Percentiles rank a stretch among this genome's conserved stretches.
phyloP scores from a whole-genome alignment of 2,113 vertebrate species.

The Eurypyga helias region DNA sequence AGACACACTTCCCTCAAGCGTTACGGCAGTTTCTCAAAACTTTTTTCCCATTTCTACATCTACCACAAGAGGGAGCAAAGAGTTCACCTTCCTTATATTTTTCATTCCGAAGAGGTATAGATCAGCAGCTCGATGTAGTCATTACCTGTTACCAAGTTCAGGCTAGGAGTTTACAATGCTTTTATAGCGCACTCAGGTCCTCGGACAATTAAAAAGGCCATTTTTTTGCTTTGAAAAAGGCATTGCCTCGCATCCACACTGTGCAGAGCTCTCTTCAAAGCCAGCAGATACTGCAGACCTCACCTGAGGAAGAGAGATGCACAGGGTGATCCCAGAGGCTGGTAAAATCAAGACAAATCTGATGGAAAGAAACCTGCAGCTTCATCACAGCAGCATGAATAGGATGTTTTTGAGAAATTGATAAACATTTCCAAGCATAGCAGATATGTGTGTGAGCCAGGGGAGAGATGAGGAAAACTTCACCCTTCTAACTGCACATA shows the following conservation, averaged over 20 bases:
- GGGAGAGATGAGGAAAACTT: not conserved
- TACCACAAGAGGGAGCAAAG: constrained; percentile 72
- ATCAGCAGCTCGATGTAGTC: accelerated
- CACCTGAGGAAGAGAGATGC: not conserved
- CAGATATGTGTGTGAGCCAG: accelerated
- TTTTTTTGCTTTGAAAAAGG: not conserved
- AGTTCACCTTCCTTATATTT: constrained; percentile 11
- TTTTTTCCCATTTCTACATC: not conserved
- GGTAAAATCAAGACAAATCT: not conserved
- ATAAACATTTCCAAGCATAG: not conserved
- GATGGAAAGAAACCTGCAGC: not conserved
- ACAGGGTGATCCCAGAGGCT: not conserved
- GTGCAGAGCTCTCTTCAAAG: not conserved
- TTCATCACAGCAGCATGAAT: not conserved
- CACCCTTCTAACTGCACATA: not conserved
- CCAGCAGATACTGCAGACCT: not conserved
- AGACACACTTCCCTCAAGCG: not conserved
- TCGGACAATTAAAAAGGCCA: not conserved
- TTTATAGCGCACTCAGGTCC: not conserved
- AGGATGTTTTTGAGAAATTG: not conserved
- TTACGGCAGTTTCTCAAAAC: not conserved
- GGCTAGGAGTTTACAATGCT: not conserved
- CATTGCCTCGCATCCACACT: not conserved
- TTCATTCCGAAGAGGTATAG: accelerated
- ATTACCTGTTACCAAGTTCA: not conserved